Evolutionary conservation across 2,113 vertebrate genomes (phyloP), one percentile per base, ranked within the genome.

Genomic region (Chaetodon auriga): DNA sequence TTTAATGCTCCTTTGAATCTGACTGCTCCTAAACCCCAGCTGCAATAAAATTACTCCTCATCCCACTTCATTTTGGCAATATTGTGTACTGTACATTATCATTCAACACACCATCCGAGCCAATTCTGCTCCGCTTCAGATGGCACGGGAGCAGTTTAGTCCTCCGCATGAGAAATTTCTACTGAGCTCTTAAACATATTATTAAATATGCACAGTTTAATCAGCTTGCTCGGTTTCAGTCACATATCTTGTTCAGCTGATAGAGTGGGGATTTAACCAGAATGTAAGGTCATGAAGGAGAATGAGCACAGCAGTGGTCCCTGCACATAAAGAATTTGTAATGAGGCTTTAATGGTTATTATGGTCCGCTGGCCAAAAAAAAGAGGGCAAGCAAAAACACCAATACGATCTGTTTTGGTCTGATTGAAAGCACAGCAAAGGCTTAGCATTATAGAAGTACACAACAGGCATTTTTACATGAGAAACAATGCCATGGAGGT

Each of bases 1-100:
- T 90, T 88, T 70, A 80, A 89, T 76, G 65, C 81, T 73, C 15
- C 64, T 89, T 72, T 85, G 82, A 86, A 75, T 68, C 16, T 0
- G 21, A 75, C 41, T 7, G 8, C 46, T 71, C 74, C 66, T 46
- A 71, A 84, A 74, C 68, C 87, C 80, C 89, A 73, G 16, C 25
- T 48, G 88, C 46, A 92, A 92, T 90, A 88, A 90, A 80, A 78
- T 72, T 61, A 49, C 65, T 73, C 64, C 79, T 75, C 48, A 65
- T 58, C 80, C 35, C 51, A 63, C 65, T 83, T 85, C 7, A 65
- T 84, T 86, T 86, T 41, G 66, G 64, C 53, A 76, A 77, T 68
- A 78, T 51, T 73, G 6, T 55, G 60, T 57, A 83, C 73, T 78
- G 72, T 69, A 72, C 38, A 66, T 81, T 70, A 87, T 84, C 45